Conservation (phyloP, 2,888 invertebrate genomes). For the Tachina grossa region DNA sequence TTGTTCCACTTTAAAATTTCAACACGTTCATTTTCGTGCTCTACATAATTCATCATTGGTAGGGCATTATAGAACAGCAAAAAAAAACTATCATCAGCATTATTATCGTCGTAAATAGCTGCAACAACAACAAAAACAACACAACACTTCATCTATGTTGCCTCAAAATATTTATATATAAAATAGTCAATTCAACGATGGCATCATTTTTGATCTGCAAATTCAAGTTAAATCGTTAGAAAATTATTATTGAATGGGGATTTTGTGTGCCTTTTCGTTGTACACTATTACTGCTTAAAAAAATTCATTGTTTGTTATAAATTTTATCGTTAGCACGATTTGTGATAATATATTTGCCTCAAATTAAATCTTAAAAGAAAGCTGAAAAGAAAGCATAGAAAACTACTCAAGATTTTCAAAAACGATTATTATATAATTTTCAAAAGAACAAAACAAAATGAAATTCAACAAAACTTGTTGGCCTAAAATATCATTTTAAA, state of each 20-base stretch:
- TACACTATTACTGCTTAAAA: background rate
- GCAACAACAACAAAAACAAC: conserved; percentile 19
- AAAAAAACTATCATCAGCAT: conserved; percentile 69
- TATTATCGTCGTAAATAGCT: conserved; percentile 76
- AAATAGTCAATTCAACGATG: conserved; percentile 49
- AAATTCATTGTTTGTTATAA: conserved; percentile 19
- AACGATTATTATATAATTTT: too few relatives aligned
- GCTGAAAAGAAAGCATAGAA: background rate
- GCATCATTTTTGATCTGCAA: conserved; percentile 48
- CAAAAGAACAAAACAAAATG: too few relatives aligned
- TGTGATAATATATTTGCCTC: conserved; percentile 27
- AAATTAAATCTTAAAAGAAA: conserved; percentile 18
- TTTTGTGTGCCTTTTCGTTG: conserved; percentile 6
- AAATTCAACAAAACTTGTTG: too few relatives aligned
- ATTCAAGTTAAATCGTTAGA: conserved; percentile 51
- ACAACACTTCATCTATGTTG: background rate
- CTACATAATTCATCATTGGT: conserved; percentile 81
- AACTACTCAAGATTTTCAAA: too few relatives aligned
- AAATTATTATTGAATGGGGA: conserved; percentile 56
- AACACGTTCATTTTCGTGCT: conserved; percentile 80
- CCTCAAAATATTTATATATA: conserved; percentile 25
- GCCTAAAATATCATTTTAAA: too few relatives aligned
- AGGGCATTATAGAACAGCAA: conserved; percentile 60
- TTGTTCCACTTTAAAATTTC: conserved; percentile 72
- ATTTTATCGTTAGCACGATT: conserved; percentile 57